Evolutionary conservation across 2,888 invertebrate species (phyloP), one percentile per base, ranked within the genome.

Genomic region (Xanthostigma xanthostigma): DNA sequence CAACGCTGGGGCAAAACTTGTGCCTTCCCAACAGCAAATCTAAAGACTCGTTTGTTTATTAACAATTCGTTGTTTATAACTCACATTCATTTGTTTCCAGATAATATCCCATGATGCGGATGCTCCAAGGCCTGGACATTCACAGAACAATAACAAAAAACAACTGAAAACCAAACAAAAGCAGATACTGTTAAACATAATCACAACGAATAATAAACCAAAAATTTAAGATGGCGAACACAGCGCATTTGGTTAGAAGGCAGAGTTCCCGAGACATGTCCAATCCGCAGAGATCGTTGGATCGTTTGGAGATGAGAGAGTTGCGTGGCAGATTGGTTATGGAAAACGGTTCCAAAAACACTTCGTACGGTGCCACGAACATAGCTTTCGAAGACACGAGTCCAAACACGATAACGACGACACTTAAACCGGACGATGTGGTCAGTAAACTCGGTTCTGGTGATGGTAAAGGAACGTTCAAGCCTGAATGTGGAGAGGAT

Each of bases 251-350:
- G 63, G 81, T 90, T 62, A 78, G 91, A 57, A 77, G 91, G 49
- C 91, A 91, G 68, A 90, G 90, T 66, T 90, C 90, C 50, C 76
- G 89, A 56, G 90, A 91, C 61, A 73, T 89, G 43, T 81, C 83
- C 61, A 73, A 74, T 40, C 79, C 78, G 11, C 88, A 89, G 66
- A 78, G 84, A 54, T 89, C 88, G 45, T 67, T 90, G 58, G 90
- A 90, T 64, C 79, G 87, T 44, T 73, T 90, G 63, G 92, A 92
- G 62, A 77, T 92, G 74, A 84, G 86, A 54, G 91, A 92, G 64
- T 70, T 92, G 66, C 74, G 85, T 44, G 88, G 88, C 1, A 74
- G 90, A 42, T 69, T 92, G 57, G 84, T 91, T 40, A 73, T 79
- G 62, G 87, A 88, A 61, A 83, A 80, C 58, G 79, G 79, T 12